A percentile compares a stretch with the other conserved stretches of the same genome.
Evolutionary conservation across 2,888 invertebrate genomes (phyloP).

Genomic region (Drosophila greeni): DNA sequence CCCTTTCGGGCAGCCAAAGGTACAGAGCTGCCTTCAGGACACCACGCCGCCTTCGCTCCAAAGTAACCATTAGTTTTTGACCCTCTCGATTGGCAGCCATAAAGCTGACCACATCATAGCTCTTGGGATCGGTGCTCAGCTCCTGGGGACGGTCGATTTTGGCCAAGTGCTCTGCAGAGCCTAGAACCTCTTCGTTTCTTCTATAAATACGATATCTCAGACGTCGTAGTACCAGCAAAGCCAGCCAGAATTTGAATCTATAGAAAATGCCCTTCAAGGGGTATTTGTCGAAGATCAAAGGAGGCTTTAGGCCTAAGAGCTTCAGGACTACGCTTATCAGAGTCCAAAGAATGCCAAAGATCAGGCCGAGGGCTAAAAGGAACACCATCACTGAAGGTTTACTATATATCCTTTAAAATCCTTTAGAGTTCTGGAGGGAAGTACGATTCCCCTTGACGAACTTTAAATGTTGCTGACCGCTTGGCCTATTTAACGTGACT

Average conservation of each 20-base stretch:
- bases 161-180: slow-evolving; percentile 63
- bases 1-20: slow-evolving; percentile 84
- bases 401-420: background rate
- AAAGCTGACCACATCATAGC: slow-evolving; percentile 89
- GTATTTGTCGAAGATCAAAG: slow-evolving; percentile 81
- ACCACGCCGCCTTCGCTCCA: slow-evolving; percentile 83
- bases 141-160: slow-evolving; percentile 80
- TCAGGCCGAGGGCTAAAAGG: slow-evolving; percentile 45
- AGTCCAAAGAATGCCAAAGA: slow-evolving; percentile 49
- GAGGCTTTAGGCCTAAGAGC: slow-evolving; percentile 67
- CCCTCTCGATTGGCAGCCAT: slow-evolving; percentile 84
- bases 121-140: slow-evolving; percentile 79
- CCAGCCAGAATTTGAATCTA: slow-evolving; percentile 80
- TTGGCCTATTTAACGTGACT: slow-evolving; percentile 48
- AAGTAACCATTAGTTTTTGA: slow-evolving; percentile 83
- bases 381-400: slow-evolving; percentile 44
- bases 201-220: slow-evolving; percentile 78
- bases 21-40: slow-evolving; percentile 85
- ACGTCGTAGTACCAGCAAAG: slow-evolving; percentile 78
- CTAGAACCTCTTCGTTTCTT: slow-evolving; percentile 61
- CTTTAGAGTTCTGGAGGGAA: no score
- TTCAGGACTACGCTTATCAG: slow-evolving; percentile 55
- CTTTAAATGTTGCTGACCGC: slow-evolving; percentile 8
- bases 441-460: no score
- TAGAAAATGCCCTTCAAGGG: slow-evolving; percentile 81